These are phyloP conservation scores for Syrista parreyssii DNA, from an alignment of 2,888 invertebrate genomes.

Conservation along the genomic window DNA sequence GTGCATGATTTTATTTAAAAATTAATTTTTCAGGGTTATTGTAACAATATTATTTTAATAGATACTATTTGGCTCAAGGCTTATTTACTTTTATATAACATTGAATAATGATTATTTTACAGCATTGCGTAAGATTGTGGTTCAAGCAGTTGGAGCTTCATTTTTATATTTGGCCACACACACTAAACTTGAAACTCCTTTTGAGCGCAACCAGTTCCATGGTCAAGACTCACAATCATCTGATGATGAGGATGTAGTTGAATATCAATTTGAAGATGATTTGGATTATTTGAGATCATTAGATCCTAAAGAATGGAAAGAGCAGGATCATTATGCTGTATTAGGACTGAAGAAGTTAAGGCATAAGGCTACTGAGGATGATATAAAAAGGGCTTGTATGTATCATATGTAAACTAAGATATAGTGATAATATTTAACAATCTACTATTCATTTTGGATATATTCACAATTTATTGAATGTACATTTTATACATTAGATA, in stretches of 20 bases:
- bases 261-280: slow-evolving; percentile 76
- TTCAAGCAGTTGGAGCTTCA: slow-evolving; percentile 50
- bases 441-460: background rate
- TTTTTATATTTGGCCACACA: slow-evolving; percentile 59
- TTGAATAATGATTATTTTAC: slow-evolving; percentile 9
- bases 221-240: slow-evolving; percentile 39
- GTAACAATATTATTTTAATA: background rate
- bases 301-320: slow-evolving; percentile 97
- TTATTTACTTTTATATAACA: background rate
- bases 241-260: slow-evolving; percentile 56
- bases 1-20: background rate
- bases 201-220: slow-evolving; percentile 46
- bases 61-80: background rate
- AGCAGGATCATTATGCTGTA: slow-evolving; percentile 97
- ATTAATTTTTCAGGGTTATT: background rate
- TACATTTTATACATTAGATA: slow-evolving; percentile 65
- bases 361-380: slow-evolving; percentile 88
- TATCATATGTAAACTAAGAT: slow-evolving; percentile 26
- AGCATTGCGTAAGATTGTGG: slow-evolving; percentile 41
- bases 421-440: background rate
- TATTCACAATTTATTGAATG: background rate
- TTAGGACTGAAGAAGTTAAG: slow-evolving; percentile 88
- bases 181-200: slow-evolving; percentile 55
- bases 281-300: slow-evolving; percentile 86
- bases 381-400: slow-evolving; percentile 94